Percentiles rank a stretch among this genome's conserved stretches.
Evolutionary conservation across 2,888 invertebrate genomes (phyloP).

Genomic region (Thumatha senex): DNA sequence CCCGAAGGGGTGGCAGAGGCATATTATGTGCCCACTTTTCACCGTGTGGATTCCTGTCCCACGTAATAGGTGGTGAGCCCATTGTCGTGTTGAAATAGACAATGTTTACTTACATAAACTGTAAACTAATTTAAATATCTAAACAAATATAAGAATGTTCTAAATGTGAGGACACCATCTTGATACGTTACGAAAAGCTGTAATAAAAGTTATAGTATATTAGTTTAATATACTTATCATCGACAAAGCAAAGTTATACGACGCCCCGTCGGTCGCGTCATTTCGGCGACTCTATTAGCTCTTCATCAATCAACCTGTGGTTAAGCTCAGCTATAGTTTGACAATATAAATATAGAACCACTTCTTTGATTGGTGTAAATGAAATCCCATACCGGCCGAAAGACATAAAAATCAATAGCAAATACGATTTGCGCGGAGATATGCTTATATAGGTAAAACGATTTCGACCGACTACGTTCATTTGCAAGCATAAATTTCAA

Average conservation of each 20-base stretch:
- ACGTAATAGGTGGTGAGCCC: no score
- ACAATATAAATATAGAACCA: background rate
- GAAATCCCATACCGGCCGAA: slow-evolving; percentile 6
- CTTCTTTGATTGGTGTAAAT: slow-evolving; percentile 13
- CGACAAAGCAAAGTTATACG: background rate
- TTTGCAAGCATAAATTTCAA: background rate
- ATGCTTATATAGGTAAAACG: slow-evolving; percentile 9
- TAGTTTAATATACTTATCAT: background rate
- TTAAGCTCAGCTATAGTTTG: background rate
- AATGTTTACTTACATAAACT: no score
- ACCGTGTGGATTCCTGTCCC: no score
- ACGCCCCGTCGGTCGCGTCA: background rate
- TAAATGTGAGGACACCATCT: no score
- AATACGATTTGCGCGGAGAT: slow-evolving; percentile 14
- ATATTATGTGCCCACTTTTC: no score
- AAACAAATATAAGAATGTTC: no score
- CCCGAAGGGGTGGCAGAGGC: no score
- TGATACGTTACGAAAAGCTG: no score
- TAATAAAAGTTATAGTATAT: no score
- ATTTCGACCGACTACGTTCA: slow-evolving; percentile 4
- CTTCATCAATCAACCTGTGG: background rate
- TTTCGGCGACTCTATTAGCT: background rate
- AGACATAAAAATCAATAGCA: slow-evolving; percentile 18
- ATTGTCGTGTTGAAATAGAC: no score
- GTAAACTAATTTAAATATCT: no score